These are phyloP conservation scores for Campopleginae sp. DNA, from an alignment of 2,888 invertebrate species.

Conservation along the genomic window DNA sequence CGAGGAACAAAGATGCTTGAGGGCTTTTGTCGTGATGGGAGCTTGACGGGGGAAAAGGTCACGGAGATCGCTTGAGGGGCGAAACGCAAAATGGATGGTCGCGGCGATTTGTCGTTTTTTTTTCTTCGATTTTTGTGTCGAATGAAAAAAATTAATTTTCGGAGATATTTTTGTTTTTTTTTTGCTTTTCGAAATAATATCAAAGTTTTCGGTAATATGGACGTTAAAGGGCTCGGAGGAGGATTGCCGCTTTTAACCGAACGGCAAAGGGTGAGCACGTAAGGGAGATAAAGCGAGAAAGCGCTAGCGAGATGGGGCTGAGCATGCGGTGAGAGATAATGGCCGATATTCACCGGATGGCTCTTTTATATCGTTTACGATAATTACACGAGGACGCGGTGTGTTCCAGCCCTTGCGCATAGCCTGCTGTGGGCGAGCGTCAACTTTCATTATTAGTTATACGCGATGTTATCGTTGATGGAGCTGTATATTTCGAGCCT, in stretches of 20 bases:
- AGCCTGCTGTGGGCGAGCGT: constrained; percentile 70
- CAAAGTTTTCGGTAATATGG: neutral
- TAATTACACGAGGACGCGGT: constrained; percentile 62
- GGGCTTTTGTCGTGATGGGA: constrained; percentile 6
- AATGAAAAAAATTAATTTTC: neutral
- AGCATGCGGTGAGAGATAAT: constrained; percentile 60
- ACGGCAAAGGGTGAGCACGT: constrained; percentile 16
- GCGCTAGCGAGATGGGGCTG: constrained; percentile 40
- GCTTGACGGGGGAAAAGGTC: constrained; percentile 23
- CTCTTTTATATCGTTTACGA: constrained; percentile 72
- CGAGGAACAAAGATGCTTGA: constrained; percentile 20
- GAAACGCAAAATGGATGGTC: neutral
- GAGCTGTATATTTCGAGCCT: neutral
- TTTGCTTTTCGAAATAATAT: neutral
- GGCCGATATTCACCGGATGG: constrained; percentile 69
- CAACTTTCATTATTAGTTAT: constrained; percentile 73
- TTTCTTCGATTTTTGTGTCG: neutral
- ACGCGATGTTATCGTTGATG: neutral
- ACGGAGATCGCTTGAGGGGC: constrained; percentile 21
- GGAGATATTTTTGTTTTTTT: too few species aligned
- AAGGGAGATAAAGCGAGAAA: constrained; percentile 47
- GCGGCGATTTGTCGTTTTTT: neutral
- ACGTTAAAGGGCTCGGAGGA: neutral
- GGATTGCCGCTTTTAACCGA: neutral
- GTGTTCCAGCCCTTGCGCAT: constrained; percentile 45